Percentiles rank a stretch among this genome's conserved stretches.
Evolutionary conservation across 2,113 vertebrate species (phyloP).

Genomic region (Daboia siamensis): DNA sequence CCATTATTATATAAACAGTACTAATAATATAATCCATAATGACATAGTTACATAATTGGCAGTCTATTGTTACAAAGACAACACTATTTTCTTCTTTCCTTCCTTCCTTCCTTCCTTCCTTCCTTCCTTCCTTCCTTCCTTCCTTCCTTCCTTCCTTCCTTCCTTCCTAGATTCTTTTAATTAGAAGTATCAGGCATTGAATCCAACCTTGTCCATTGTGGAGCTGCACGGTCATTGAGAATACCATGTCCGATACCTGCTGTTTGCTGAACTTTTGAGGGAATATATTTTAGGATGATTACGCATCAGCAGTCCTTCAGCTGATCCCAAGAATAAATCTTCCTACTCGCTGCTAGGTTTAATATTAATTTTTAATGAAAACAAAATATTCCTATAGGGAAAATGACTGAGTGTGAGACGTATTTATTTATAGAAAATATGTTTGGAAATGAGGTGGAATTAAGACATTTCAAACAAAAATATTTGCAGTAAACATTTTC

Average conservation of each 20-base stretch:
- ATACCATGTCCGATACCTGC: not conserved
- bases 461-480: not conserved
- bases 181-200: not conserved
- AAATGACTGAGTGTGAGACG: not conserved
- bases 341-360: not conserved
- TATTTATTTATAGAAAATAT: not conserved
- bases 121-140: not conserved
- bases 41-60: not conserved
- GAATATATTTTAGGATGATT: conserved; percentile 2
- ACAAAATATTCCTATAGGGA: not conserved
- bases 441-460: not conserved
- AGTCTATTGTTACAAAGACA: not conserved
- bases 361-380: not conserved
- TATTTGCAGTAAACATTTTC: not conserved
- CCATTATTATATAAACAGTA: not conserved
- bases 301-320: not conserved
- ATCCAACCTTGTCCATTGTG: not conserved
- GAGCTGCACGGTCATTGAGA: not conserved
- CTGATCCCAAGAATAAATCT: not conserved
- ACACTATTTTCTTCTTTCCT: not conserved
- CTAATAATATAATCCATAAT: not conserved
- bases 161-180: not conserved
- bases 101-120: not conserved
- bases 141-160: not conserved
- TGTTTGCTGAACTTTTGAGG: not conserved